Base-by-base conservation (phyloP, 2,797 vertebrate species). In the Oreortyx pictus region DNA sequence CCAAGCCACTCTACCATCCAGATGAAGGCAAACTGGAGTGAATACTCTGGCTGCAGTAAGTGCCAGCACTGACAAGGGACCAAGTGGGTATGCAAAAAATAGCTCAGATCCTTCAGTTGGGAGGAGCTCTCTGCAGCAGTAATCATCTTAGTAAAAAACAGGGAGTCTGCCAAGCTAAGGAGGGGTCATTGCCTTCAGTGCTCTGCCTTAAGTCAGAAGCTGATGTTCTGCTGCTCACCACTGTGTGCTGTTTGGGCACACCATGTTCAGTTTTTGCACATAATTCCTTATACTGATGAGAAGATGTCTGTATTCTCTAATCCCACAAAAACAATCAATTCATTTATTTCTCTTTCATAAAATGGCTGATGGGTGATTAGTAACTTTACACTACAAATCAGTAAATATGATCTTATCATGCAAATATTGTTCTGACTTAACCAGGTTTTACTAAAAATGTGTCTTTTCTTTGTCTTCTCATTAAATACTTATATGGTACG, bases 161-260 rank as follows among this genome's bases (percentile, higher is more conserved):
- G 49, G 84, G 75, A 49, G 0, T 0, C 54, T 82, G 86, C 84
- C 86, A 94, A 92, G 50, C 65, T 52, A 62, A 89, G 90, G 80
- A 86, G 89, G 81, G 83, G 86, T 43, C 65, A 54, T 25, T 66
- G 78, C 86, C 62, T 90, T 80, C 70, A 75, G 90, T 11, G 35
- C 78, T 94, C 83, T 66, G 94, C 35, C 54, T 59, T 95, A 88
- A 96, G 90, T 84, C 78, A 92, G 90, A 90, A 4, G 11, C n/a
- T 70, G 72, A 56, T 72, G 46, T 33, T 78, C 75, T 54, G 43
- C 61, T 90, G 59, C 74, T 90, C 0, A 3, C 61, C 43, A 24
- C 78, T 89, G 79, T 54, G 89, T 25, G 64, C 60, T 47, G 61
- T 59, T 88, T 24, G 66, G 62, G 65, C 35, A 57, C 62, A 39